phyloP scores from a whole-genome alignment of 2,113 vertebrate genomes.

The Tetrao urogallus region DNA sequence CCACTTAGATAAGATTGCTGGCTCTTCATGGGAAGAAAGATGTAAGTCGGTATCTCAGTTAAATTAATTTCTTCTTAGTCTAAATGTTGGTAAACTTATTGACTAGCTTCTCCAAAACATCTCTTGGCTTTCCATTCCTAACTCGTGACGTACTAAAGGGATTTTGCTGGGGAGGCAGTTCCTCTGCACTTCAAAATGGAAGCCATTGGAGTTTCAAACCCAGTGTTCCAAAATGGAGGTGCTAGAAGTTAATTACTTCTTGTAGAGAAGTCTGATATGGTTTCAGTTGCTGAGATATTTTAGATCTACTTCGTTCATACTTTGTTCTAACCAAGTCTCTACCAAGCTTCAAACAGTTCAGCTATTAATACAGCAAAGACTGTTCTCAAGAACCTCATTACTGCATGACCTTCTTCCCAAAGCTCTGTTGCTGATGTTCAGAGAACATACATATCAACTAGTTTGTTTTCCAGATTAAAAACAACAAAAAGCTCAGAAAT shows the following conservation, averaged over 20 bases:
- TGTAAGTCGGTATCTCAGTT: background rate
- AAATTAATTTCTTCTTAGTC: background rate
- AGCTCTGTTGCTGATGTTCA: background rate
- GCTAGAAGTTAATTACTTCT: constrained; percentile 5
- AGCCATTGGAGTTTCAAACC: background rate
- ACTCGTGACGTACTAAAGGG: background rate
- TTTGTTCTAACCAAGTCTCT: background rate
- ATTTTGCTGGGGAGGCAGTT: background rate
- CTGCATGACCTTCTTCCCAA: background rate
- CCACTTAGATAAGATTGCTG: background rate
- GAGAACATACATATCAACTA: background rate
- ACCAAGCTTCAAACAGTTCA: background rate
- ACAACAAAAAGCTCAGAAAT: background rate
- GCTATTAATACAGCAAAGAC: background rate
- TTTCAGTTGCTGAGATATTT: background rate
- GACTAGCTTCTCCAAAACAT: background rate
- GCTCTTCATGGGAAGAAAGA: background rate
- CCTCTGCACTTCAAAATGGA: background rate
- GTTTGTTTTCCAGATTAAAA: background rate
- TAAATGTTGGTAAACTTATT: background rate
- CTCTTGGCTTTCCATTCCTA: background rate
- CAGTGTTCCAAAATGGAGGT: background rate
- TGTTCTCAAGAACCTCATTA: background rate
- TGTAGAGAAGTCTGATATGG: background rate
- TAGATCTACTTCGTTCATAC: background rate